Percentiles rank a stretch among this genome's conserved stretches.
Conservation (phyloP, 2,888 invertebrate genomes). For the Autographa gamma region DNA sequence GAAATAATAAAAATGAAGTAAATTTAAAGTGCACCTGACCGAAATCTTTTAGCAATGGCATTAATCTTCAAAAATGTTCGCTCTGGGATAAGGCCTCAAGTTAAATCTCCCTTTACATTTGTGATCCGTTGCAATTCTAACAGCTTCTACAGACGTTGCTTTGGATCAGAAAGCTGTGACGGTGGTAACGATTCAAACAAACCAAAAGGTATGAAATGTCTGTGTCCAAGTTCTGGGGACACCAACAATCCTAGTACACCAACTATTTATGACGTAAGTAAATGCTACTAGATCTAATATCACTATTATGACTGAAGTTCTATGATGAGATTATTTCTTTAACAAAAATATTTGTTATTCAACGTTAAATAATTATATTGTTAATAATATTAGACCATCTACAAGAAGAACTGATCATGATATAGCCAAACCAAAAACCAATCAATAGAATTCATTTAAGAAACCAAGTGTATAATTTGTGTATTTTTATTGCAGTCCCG, state of each 20-base stretch:
- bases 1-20: background rate
- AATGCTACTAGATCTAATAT: background rate
- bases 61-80: conserved; percentile 6
- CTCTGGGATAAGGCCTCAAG: background rate
- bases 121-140: background rate
- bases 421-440: too few relatives aligned
- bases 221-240: conserved; percentile 10
- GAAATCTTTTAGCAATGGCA: conserved; percentile 26
- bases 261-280: conserved; percentile 65
- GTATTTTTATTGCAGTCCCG: conserved; percentile 67
- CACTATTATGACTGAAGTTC: too few relatives aligned
- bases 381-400: too few relatives aligned
- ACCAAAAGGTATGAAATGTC: background rate
- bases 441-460: too few relatives aligned
- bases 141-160: background rate
- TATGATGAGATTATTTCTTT: too few relatives aligned
- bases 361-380: too few relatives aligned
- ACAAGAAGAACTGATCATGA: too few relatives aligned
- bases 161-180: background rate
- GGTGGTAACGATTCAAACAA: conserved; percentile 3
- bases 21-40: background rate
- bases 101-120: background rate
- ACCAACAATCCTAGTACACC: conserved; percentile 40
- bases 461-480: background rate
- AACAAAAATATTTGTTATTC: too few relatives aligned